Base-by-base conservation (phyloP, 2,113 vertebrate species). In the Sinosuthora webbiana region DNA sequence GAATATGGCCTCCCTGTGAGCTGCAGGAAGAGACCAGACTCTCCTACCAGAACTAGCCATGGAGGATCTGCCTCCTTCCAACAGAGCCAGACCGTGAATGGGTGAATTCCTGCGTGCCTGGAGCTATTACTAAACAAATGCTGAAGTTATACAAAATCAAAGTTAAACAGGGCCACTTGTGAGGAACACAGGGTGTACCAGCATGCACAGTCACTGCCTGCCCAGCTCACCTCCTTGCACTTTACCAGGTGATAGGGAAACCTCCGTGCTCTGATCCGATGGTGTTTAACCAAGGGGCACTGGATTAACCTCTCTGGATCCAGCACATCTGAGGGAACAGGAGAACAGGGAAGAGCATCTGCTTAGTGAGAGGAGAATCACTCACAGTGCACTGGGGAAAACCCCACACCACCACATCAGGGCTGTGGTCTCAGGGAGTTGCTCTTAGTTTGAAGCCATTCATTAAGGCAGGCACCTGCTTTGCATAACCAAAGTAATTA, bases 161-260 rank as follows among this genome's bases (percentile, higher is more conserved):
- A 41, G 25, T n/a, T 53, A 50, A 80, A 39, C 21, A 79, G 65
- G 37, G 45, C 10, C 45, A 2, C 53, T 71, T 49, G 31, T 67
- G 31, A 84, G 59, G 3, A 74, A 14, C 2, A 15, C 3, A 10
- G 0, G 1, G 31, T 12, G 4, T 3, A 15, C 22, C 25, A 30
- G 14, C n/a, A 62, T 1, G 11, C 20, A 65, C 21, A 10, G 18
- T 3, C 16, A 15, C 15, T 12, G 47, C 35, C 12, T 11, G 52
- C 0, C 35, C n/a, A 11, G 9, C 76, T 81, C 93, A 99, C 99
- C 98, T 99, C 99, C 67, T 89, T 98, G 92, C 99, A 99, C 97
- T 99, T 99, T 17, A 99, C 98, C 14, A 99, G 95, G 92, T 99
- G 99, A 92, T 99, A 99, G 6, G 99, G 98, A 85, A 99, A 99